A percentile compares a stretch with the other conserved stretches of the same genome.
Evolutionary conservation across 2,113 vertebrate species (phyloP).

Genomic region (Amphiprion ocellaris): DNA sequence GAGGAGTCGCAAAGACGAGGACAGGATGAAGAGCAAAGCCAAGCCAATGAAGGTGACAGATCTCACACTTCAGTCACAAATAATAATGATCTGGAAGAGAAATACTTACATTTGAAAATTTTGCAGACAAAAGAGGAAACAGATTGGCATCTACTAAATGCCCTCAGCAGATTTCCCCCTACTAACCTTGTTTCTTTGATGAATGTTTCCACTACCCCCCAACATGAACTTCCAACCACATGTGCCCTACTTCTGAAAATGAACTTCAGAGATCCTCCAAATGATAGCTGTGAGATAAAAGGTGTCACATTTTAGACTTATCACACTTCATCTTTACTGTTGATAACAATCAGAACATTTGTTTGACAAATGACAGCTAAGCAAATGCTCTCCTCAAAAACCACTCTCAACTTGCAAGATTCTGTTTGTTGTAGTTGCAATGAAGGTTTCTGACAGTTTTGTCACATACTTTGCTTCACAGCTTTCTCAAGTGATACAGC

Average conservation of each 20-base stretch:
- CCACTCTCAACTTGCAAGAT: not conserved
- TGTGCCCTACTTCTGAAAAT: constrained; percentile 22
- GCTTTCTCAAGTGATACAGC: not conserved
- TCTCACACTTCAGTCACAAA: not conserved
- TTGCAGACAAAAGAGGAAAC: no score
- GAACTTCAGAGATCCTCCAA: not conserved
- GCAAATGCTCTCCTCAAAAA: constrained; percentile 5
- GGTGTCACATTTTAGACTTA: not conserved
- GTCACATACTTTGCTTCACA: not conserved
- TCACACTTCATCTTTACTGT: not conserved
- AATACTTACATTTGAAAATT: no score
- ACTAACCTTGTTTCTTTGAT: not conserved
- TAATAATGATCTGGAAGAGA: no score
- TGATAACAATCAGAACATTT: constrained; percentile 30
- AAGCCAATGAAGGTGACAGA: constrained; percentile 72
- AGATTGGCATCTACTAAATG: not conserved
- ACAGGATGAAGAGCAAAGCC: constrained; percentile 74
- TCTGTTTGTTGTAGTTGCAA: not conserved
- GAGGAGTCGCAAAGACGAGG: constrained; percentile 89
- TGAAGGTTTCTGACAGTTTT: not conserved
- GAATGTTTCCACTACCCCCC: constrained; percentile 16
- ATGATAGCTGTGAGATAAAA: not conserved
- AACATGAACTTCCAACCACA: not conserved
- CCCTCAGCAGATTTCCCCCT: not conserved
- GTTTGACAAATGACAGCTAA: not conserved